Evolutionary conservation across 2,888 invertebrate species (phyloP), one percentile per base, ranked within the genome.

Genomic region (Caenorhabditis auriculariae): DNA sequence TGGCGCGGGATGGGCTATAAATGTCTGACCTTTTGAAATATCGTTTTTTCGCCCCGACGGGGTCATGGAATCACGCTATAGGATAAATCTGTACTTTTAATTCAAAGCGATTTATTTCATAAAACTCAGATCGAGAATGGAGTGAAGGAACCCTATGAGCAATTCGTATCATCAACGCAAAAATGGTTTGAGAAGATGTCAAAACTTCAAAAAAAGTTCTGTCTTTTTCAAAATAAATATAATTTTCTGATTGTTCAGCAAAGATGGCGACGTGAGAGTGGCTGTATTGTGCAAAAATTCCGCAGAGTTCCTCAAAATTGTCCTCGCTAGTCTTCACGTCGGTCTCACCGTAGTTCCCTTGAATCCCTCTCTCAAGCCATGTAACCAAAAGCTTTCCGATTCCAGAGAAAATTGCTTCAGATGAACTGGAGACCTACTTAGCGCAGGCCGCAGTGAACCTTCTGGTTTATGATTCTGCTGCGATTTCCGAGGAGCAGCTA

Each of bases 331-430:
- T 3, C 51, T 58, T 41, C 26, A 61, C 2, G 9, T 59, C 17
- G 63, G 64, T 2, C 28, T 60, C 26, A 61, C 59, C 5, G 17
- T 72, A 7, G 46, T 68, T 12, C 72, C 74, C 5, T 44, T 72
- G 41, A 74, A 74, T 45, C 70, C 74, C 4, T 66, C 70, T 5
- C 68, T 60, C 32, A 74, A 69, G 41, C 46, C 52, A 44, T 57
- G 72, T 65, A 19, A 52, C 32, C 32, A 47, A 49, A 43, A 35
- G 26, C 26, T 37, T 29, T 43, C 12, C 0, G 28, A 21, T 19
- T 41, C n/a, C n/a, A n/a, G n/a, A n/a, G n/a, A n/a, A n/a, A n/a
- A n/a, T n/a, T n/a, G n/a, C n/a, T n/a, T n/a, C n/a, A n/a, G n/a
- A n/a, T n/a, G n/a, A n/a, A n/a, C n/a, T n/a, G n/a, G n/a, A n/a